Evolutionary conservation across 2,113 vertebrate genomes (phyloP).

Genomic region (Euleptes europaea): DNA sequence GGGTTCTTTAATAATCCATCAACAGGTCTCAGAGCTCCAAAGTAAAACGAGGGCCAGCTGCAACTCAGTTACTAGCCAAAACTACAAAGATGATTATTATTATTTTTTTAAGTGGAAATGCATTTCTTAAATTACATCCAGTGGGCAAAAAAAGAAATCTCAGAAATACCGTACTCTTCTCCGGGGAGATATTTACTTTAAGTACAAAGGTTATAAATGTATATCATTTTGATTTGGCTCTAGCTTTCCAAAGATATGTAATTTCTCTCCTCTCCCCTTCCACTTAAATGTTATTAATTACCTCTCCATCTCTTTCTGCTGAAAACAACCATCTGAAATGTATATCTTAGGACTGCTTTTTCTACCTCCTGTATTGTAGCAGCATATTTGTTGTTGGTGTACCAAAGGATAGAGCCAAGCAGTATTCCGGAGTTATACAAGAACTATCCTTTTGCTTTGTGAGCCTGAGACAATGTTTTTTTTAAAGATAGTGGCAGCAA

Average conservation of each 20-base stretch:
- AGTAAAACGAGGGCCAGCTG: background rate
- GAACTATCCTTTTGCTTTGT: background rate
- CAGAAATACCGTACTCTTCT: background rate
- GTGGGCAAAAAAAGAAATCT: background rate
- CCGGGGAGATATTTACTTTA: background rate
- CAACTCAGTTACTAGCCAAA: background rate
- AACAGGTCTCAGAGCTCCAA: background rate
- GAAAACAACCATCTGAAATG: background rate
- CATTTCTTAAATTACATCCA: slow-evolving; percentile 1
- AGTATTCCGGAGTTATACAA: background rate
- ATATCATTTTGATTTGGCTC: background rate
- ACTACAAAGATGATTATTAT: background rate
- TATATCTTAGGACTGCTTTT: background rate
- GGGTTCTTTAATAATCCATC: background rate
- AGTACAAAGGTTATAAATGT: background rate
- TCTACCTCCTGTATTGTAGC: background rate
- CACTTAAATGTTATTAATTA: no score
- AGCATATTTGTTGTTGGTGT: background rate
- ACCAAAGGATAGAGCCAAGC: background rate
- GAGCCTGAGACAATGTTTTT: background rate
- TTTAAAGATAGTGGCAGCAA: background rate
- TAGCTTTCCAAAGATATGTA: background rate
- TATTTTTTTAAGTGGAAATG: background rate
- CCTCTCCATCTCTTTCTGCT: no score
- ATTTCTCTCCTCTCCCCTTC: background rate